Percentiles rank a stretch among this genome's conserved stretches.
phyloP scores from a whole-genome alignment of 2,888 invertebrate genomes.

The Drosophila hamatofila region DNA sequence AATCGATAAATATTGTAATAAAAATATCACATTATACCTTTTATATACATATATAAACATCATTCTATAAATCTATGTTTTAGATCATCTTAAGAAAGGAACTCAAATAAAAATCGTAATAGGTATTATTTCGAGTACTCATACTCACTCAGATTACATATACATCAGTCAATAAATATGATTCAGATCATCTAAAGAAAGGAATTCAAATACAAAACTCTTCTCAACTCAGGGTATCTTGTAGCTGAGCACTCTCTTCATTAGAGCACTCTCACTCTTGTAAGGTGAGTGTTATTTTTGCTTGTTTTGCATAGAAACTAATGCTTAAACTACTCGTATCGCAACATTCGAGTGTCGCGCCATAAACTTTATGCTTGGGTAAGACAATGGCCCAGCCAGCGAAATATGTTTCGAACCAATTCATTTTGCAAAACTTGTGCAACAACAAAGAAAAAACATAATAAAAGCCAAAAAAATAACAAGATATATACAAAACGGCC shows the following conservation, averaged over 20 bases:
- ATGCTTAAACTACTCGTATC: slow-evolving; percentile 50
- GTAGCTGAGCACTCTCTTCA: background rate
- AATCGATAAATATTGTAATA: too few species aligned
- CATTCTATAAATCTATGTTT: too few species aligned
- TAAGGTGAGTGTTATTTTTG: slow-evolving; percentile 29
- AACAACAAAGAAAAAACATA: slow-evolving; percentile 28
- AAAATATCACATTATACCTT: too few species aligned
- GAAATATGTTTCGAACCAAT: slow-evolving; percentile 59
- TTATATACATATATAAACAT: too few species aligned
- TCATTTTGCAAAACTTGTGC: slow-evolving; percentile 69
- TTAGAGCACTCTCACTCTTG: background rate
- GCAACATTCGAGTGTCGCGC: slow-evolving; percentile 50
- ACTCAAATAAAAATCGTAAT: too few species aligned
- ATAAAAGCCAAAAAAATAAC: slow-evolving; percentile 13
- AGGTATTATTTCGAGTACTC: background rate
- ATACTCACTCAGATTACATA: too few species aligned
- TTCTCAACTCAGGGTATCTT: background rate
- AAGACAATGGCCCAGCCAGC: slow-evolving; percentile 62
- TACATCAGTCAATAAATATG: background rate
- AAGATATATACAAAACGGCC: slow-evolving; percentile 27
- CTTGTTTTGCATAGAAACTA: slow-evolving; percentile 61
- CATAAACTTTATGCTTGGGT: slow-evolving; percentile 77
- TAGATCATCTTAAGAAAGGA: too few species aligned
- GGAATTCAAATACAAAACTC: background rate
- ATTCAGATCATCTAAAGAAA: background rate